Base-by-base conservation (phyloP, 2,113 vertebrate species). In the Agapornis roseicollis region DNA sequence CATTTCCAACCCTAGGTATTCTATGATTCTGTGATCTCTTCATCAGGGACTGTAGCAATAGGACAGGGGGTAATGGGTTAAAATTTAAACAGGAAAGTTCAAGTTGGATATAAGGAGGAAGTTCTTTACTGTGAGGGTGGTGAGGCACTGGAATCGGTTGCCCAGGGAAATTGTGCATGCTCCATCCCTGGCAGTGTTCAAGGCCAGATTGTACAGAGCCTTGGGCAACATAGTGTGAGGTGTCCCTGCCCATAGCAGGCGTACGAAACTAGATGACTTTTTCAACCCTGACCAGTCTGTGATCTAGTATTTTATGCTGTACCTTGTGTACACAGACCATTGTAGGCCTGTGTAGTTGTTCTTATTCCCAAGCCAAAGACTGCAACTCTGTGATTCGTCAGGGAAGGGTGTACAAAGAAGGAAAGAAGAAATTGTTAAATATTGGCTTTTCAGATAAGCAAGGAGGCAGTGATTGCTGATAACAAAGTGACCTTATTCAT, bases 321-420 rank as follows among this genome's bases (percentile, higher is more conserved):
- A 37, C 44, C 50, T 25, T 0, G 0, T 68, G 23, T 28, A 37
- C 15, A 1, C 56, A 46, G 66, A n/a, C 44, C n/a, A 0, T 17
- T 41, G 64, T 49, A n/a, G 65, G 29, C 33, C 42, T 84, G 41
- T 58, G 65, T 25, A 35, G 20, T 17, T 50, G 23, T 66, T 13
- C 11, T 69, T 31, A 9, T 27, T 88, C 42, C 19, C 47, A 49
- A 82, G 58, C 46, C 82, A 52, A 37, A 76, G 64, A 14, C 46
- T 82, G 61, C 27, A 56, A 42, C 11, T 46, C 33, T 15, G 7
- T 60, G 47, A 4, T 66, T 64, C 31, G 20, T 89, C 71, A 19
- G 0, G 0, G 20, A 72, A 64, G 42, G 41, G 35, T 1, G 0
- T 68, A 17, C 24, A 68, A 76, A 84, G 33, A 55, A 72, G 27